These are phyloP conservation scores for Trididemnum nubilum DNA, from an alignment of 23 tunicate species.

Conservation along the genomic window DNA sequence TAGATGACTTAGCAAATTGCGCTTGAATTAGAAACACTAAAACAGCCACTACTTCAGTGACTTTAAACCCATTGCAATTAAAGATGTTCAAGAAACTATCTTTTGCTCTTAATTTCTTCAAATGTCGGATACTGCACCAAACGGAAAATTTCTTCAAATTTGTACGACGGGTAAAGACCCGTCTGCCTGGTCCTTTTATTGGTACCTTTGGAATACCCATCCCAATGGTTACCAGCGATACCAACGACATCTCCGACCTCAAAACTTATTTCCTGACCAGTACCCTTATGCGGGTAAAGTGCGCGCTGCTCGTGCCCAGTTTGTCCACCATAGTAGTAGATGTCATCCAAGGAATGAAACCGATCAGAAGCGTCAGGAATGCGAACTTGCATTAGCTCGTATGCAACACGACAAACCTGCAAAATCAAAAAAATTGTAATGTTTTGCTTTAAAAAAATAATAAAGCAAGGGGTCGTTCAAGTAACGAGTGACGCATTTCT, in stretches of 20 bases:
- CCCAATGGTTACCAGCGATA: conserved; percentile 93
- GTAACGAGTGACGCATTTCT: too few species aligned
- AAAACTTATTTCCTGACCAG: conserved; percentile 39
- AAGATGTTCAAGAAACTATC: too few species aligned
- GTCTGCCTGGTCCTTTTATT: conserved; percentile 47
- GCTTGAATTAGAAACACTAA: too few species aligned
- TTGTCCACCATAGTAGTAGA: conserved; percentile 92
- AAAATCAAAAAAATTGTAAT: too few species aligned
- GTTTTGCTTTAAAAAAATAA: too few species aligned
- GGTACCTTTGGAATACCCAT: conserved; percentile 80
- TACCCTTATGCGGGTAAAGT: conserved; percentile 37
- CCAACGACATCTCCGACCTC: conserved; percentile 76
- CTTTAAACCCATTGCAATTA: too few species aligned
- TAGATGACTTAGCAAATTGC: too few species aligned
- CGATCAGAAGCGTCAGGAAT: conserved; percentile 71
- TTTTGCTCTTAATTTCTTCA: background rate
- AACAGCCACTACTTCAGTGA: too few species aligned
- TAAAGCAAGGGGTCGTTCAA: too few species aligned
- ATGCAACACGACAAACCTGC: conserved; percentile 85
- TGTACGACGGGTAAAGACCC: conserved; percentile 91
- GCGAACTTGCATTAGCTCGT: conserved; percentile 83
- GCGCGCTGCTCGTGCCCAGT: conserved; percentile 71
- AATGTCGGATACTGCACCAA: conserved; percentile 66
- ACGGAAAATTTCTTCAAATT: conserved; percentile 43
- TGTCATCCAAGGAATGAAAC: conserved; percentile 83